These are phyloP conservation scores for Euura lappo DNA, from an alignment of 1,140 invertebrate species.

Conservation along the genomic window DNA sequence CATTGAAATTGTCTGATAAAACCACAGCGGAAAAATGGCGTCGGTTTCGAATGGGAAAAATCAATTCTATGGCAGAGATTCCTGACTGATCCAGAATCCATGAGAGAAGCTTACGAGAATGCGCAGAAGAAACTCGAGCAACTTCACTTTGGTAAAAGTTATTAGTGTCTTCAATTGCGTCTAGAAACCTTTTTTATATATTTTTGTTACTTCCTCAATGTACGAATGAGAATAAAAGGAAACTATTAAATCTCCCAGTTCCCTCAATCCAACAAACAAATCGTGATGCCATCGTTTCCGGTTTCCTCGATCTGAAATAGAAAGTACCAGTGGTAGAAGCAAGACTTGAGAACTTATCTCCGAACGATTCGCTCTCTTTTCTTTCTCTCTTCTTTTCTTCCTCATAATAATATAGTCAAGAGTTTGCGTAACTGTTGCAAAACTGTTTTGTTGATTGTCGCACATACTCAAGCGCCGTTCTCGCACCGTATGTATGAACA, in stretches of 20 bases:
- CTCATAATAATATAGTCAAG: too few relatives aligned
- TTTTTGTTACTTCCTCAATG: not conserved
- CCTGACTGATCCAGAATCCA: conserved; percentile 41
- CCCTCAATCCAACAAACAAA: too few relatives aligned
- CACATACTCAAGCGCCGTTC: too few relatives aligned
- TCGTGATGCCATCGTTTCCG: too few relatives aligned
- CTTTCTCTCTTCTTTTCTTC: too few relatives aligned
- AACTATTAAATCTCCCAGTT: not conserved
- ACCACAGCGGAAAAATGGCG: conserved; percentile 41
- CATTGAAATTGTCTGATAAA: not conserved
- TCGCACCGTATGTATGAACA: too few relatives aligned
- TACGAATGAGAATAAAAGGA: not conserved
- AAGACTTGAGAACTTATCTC: too few relatives aligned
- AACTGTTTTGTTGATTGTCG: too few relatives aligned
- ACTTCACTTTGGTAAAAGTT: conserved; percentile 23
- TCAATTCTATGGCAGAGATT: conserved; percentile 44
- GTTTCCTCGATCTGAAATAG: too few relatives aligned
- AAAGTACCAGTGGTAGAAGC: too few relatives aligned
- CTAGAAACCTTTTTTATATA: not conserved
- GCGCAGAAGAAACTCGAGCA: conserved; percentile 23
- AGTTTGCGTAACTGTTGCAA: too few relatives aligned
- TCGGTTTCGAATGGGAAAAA: conserved; percentile 43
- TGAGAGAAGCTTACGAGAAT: conserved; percentile 43
- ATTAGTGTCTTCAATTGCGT: not conserved
- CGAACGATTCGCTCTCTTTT: too few relatives aligned